Base-by-base conservation (phyloP, 2,888 invertebrate species). In the Dolichomitus sp. region DNA sequence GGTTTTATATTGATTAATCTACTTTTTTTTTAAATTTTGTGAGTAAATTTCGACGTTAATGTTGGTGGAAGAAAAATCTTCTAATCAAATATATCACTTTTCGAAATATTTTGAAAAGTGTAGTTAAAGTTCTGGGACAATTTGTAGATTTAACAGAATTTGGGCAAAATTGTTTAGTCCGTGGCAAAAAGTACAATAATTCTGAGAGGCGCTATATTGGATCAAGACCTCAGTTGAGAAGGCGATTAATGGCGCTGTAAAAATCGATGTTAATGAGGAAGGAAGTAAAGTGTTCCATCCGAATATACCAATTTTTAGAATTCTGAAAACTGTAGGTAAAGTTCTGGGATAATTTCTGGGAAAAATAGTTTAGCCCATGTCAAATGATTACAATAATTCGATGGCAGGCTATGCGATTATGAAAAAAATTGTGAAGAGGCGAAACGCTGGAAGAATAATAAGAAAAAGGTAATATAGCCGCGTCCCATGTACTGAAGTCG, bases 141-240 rank as follows among this genome's bases (percentile, higher is more conserved):
- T 42, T 42, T 42, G 42, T 14, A 5, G 14, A 42, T 42, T 12
- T 4, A 14, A 48, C 17, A 6, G 17, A 48, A 48, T 48, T 48
- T 9, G 12, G 30, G 14, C 14, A 74, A 42, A 7, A 14, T 50
- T 48, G 23, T 23, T 17, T 23, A 50, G 52, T 42, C 17, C 3
- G 7, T 23, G 23, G 5, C 27, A 23, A 54, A 54, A 1, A 12
- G 12, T 54, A 23, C 19, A 1, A 88, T 89, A 50, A 23, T 70
- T 52, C 40, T 4, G 33, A 33, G 4, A 4, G 1, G 12, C n/a
- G n/a, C n/a, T n/a, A n/a, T n/a, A 57, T 33, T 4, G n/a, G 1
- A 57, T 2, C n/a, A 57, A 14, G 57, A 57, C 4, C 7, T 4
- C 14, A 33, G n/a, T 30, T 30, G 59, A 5, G 14, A 50, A 14